Evolutionary conservation across 2,888 invertebrate species (phyloP), one percentile per base, ranked within the genome.

Genomic region (Callinectes sapidus): DNA sequence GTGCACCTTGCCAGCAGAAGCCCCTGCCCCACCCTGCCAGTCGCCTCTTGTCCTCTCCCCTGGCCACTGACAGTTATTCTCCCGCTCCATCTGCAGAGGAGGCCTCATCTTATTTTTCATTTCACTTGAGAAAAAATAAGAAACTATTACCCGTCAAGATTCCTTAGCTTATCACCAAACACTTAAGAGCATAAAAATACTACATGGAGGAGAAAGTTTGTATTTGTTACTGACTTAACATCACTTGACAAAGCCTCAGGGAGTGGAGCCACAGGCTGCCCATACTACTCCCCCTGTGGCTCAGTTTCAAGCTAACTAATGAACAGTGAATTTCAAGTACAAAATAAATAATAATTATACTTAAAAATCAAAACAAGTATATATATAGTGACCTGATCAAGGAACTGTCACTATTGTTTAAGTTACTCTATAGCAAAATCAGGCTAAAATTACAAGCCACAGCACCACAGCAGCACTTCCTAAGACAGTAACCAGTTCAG

Each of bases 31-130:
- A 18, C 89, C 88, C 81, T 54, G 88, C 77, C 91, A 87, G 42
- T 71, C 92, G 54, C 39, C 92, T 61, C 35, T 42, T 16, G 85
- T 87, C 32, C 54, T 87, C 35, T 71, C 87, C 66, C 87, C 92
- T 39, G 54, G 88, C 91, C 91, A 91, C 39, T 88, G 48, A 88
- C 81, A 91, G 91, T 89, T 88, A 89, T 35, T 87, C 92, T 92
- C 87, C 92, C 86, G 92, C 92, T 87, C 90, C 92, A 92, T 81
- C 92, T 92, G 92, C 48, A 87, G 92, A 92, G 90, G 92, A 92
- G 92, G 92, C 87, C 42, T 87, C 42, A 87, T 92, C 92, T 90
- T 90, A 92, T 90, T 90, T 87, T 85, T 71, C 48, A 54, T 87
- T 81, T 55, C 32, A 66, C 18, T 86, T n/a, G 66, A 90, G 87